These are phyloP conservation scores for Caenorhabditis brenneri DNA, from an alignment of 1,140 invertebrate genomes.

Conservation along the genomic window DNA sequence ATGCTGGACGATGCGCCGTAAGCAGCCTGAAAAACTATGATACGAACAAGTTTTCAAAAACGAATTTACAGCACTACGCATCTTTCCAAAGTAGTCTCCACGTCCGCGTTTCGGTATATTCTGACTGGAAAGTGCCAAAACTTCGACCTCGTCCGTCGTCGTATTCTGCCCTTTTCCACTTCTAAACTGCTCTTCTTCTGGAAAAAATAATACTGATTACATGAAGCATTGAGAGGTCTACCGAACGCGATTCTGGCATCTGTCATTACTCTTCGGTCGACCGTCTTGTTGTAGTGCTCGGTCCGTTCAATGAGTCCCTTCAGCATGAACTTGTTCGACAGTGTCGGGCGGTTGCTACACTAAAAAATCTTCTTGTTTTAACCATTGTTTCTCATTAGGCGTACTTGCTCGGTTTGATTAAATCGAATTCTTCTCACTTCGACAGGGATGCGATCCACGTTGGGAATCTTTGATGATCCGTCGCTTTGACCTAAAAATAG, in stretches of 20 bases:
- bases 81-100: background rate
- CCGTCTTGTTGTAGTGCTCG: background rate
- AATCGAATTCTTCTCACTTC: background rate
- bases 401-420: too few relatives aligned
- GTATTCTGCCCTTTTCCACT: background rate
- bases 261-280: constrained; percentile 13
- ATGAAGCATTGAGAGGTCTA: background rate
- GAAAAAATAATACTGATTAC: background rate
- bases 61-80: background rate
- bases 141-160: background rate
- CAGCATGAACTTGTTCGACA: background rate
- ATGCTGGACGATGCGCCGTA: background rate
- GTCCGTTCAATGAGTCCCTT: constrained; percentile 16
- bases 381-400: too few relatives aligned
- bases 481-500: background rate
- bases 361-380: too few relatives aligned
- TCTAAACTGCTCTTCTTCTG: constrained; percentile 31
- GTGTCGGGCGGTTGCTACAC: background rate
- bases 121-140: background rate
- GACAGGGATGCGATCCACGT: background rate
- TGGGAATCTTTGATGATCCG: background rate
- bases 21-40: background rate
- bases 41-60: background rate
- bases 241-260: constrained; percentile 8
- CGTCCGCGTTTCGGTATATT: constrained; percentile 2